Conservation (phyloP, 2,797 vertebrate genomes). For the Chromobotia macracanthus region DNA sequence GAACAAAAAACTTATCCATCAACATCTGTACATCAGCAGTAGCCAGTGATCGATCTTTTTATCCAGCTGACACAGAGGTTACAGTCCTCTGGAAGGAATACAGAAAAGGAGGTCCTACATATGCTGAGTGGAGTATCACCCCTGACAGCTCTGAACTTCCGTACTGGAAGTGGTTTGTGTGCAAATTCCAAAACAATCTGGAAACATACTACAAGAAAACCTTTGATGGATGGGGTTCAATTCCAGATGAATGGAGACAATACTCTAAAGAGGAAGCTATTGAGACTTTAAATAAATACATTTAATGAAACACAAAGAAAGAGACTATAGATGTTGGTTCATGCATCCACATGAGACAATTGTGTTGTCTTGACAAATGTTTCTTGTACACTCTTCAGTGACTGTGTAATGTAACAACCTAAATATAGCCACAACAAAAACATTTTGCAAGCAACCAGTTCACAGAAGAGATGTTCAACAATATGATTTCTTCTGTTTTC, state of each 20-base stretch:
- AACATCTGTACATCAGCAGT: not conserved
- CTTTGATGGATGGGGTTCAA: no score
- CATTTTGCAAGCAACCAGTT: no score
- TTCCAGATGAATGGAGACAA: slow-evolving; percentile 26
- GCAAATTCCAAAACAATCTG: slow-evolving; percentile 41
- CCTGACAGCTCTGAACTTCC: slow-evolving; percentile 33
- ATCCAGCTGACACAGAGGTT: not conserved
- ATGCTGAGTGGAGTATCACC: slow-evolving; percentile 41
- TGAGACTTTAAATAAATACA: slow-evolving; percentile 6
- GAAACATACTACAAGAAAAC: not conserved
- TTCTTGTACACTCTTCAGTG: no score
- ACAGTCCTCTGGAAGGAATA: not conserved
- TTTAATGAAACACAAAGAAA: no score
- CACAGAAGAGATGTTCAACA: no score
- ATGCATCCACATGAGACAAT: no score
- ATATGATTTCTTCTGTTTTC: no score
- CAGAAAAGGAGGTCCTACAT: slow-evolving; percentile 25
- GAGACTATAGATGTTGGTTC: no score
- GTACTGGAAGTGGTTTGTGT: slow-evolving; percentile 50
- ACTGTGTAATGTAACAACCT: no score
- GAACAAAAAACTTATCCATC: not conserved
- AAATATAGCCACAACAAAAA: no score
- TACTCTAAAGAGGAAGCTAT: slow-evolving; percentile 19
- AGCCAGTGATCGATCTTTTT: not conserved
- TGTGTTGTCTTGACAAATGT: no score